phyloP scores from a whole-genome alignment of 2,113 vertebrate species.

The Erythrocercus mccallii region DNA sequence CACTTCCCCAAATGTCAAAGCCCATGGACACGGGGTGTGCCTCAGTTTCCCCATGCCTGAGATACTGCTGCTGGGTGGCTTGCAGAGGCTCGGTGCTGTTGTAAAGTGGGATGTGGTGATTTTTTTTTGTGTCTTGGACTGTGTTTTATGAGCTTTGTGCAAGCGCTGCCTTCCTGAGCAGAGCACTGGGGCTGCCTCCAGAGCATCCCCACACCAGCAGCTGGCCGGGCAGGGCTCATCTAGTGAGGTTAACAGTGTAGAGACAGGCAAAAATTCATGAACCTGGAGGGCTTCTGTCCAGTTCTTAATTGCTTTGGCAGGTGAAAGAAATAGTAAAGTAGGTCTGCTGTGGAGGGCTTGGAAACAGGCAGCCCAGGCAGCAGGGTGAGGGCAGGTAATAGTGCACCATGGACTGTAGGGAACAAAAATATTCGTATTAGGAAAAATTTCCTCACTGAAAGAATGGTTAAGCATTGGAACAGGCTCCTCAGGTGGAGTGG shows the following conservation, averaged over 20 bases:
- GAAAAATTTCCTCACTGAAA: background rate
- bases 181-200: background rate
- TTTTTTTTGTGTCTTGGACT: background rate
- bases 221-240: accelerated
- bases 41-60: slow-evolving; percentile 29
- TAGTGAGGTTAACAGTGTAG: background rate
- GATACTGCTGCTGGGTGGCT: background rate
- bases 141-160: background rate
- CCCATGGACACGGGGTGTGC: accelerated
- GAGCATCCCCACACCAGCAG: background rate
- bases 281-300: background rate
- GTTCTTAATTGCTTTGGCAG: background rate
- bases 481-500: no score
- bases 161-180: background rate
- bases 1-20: background rate
- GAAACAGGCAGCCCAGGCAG: accelerated
- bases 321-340: background rate
- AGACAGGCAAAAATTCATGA: background rate
- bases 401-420: accelerated
- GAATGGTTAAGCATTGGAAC: background rate
- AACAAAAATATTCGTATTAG: background rate
- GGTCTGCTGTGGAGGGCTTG: background rate
- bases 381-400: no score
- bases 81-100: accelerated
- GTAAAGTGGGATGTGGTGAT: background rate